Percentiles rank a stretch among this genome's conserved stretches.
phyloP scores from a whole-genome alignment of 2,113 vertebrate species.

The Manacus vitellinus region DNA sequence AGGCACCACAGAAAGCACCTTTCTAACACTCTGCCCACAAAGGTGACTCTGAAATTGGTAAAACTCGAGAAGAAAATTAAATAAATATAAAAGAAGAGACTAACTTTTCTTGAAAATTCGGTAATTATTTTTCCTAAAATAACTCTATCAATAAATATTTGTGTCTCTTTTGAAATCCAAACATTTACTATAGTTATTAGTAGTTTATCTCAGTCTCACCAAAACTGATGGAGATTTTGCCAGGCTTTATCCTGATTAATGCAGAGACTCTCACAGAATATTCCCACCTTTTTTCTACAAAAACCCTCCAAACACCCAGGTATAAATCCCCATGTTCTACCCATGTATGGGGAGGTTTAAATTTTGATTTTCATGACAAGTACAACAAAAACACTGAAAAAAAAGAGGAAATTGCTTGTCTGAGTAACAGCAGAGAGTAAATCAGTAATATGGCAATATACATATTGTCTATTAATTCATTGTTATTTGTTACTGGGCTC shows the following conservation, averaged over 20 bases:
- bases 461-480: neutral
- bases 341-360: fast-evolving
- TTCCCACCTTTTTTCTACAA: neutral
- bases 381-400: neutral
- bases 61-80: neutral
- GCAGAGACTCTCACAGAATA: neutral
- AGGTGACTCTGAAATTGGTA: neutral
- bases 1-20: neutral
- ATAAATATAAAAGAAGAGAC: neutral
- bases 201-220: neutral
- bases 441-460: neutral
- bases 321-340: neutral
- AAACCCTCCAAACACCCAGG: neutral
- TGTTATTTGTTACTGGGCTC: neutral
- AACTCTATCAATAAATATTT: neutral
- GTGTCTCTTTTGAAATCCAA: neutral
- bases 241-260: neutral
- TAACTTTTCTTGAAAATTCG: neutral
- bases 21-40: neutral
- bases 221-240: neutral
- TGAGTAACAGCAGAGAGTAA: neutral
- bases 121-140: neutral
- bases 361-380: neutral
- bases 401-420: neutral
- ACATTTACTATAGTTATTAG: neutral